Conservation (phyloP, 1,140 invertebrate species). For the Nasonia vitripennis region DNA sequence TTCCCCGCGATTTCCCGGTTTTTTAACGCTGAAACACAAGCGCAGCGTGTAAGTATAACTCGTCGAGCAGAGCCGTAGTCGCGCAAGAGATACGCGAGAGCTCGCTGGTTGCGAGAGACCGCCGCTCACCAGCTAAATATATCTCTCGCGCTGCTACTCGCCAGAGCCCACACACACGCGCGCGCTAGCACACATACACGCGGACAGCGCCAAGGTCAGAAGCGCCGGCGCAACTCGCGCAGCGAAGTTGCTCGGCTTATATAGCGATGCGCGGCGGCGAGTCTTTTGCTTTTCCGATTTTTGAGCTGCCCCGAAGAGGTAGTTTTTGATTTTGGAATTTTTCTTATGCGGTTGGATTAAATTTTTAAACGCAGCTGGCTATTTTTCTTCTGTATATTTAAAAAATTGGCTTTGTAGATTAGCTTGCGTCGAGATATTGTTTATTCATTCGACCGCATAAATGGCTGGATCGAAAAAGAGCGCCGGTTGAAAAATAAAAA, state of each 20-base stretch:
- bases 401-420: too few relatives aligned
- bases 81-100: not conserved
- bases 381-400: too few relatives aligned
- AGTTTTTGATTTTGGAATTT: not conserved
- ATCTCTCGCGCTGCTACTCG: constrained; percentile 4
- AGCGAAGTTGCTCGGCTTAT: not conserved
- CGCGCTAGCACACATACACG: too few relatives aligned
- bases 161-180: not conserved
- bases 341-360: too few relatives aligned
- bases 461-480: not conserved
- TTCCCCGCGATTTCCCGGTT: not conserved
- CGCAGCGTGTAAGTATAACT: not conserved
- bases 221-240: not conserved
- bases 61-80: not conserved
- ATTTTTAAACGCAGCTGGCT: too few relatives aligned
- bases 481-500: not conserved
- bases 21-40: not conserved
- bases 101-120: not conserved
- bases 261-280: not conserved
- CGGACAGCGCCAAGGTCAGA: not conserved
- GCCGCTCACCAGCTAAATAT: constrained; percentile 35
- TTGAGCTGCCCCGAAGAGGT: not conserved
- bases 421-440: too few relatives aligned
- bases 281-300: not conserved
- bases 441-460: too few relatives aligned